Evolutionary conservation across 2,113 vertebrate species (phyloP).

Genomic region (Sapayoa aenigma): DNA sequence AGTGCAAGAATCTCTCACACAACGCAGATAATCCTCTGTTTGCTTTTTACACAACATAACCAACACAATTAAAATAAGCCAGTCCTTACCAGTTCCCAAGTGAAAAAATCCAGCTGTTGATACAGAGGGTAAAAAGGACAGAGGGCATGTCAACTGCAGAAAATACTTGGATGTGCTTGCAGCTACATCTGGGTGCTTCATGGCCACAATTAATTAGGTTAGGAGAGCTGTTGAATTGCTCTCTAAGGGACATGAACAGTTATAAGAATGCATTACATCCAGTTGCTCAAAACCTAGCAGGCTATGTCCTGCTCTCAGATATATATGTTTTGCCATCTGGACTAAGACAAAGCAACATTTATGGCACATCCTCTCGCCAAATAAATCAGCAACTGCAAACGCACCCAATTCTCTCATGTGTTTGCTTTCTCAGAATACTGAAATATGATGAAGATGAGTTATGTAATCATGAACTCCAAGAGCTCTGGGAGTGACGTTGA

Average conservation of each 20-base stretch:
- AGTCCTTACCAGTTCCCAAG: neutral
- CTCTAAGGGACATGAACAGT: neutral
- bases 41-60: neutral
- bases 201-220: neutral
- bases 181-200: neutral
- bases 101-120: neutral
- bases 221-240: neutral
- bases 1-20: accelerated
- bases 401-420: neutral
- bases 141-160: neutral
- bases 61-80: neutral
- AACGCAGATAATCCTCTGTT: neutral
- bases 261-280: neutral
- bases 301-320: neutral
- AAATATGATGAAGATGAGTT: neutral
- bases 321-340: neutral
- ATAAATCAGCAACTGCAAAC: neutral
- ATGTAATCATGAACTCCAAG: neutral
- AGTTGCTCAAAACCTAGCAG: neutral
- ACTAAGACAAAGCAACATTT: neutral
- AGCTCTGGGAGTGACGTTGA: neutral
- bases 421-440: neutral
- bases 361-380: neutral
- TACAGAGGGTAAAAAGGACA: neutral
- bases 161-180: neutral